These are phyloP conservation scores for Macrotis lagotis DNA, from an alignment of 2,113 vertebrate genomes.

Conservation along the genomic window DNA sequence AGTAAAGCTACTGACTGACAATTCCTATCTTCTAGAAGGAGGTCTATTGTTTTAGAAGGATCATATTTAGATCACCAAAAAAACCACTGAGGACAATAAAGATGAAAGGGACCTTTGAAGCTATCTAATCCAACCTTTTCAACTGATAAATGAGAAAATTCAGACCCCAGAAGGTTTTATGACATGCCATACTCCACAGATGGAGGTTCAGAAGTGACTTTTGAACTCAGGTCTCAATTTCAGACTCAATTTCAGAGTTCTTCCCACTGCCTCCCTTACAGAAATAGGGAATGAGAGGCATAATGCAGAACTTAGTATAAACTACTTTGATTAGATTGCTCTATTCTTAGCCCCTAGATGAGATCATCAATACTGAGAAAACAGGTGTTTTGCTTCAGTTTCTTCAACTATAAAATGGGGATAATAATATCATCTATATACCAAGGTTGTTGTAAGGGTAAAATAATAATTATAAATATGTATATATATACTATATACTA, in stretches of 20 bases:
- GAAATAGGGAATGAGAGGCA: not conserved
- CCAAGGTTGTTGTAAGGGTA: no score
- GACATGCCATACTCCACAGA: not conserved
- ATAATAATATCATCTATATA: no score
- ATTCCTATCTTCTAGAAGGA: constrained; percentile 9
- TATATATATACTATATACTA: no score
- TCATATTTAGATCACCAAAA: not conserved
- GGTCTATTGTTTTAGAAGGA: not conserved
- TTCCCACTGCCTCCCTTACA: not conserved
- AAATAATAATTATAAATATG: no score
- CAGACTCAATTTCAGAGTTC: not conserved
- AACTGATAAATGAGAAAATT: no score
- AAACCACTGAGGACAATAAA: not conserved
- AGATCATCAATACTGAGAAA: not conserved
- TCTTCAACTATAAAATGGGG: no score
- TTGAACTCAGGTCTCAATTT: not conserved
- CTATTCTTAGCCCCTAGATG: not conserved
- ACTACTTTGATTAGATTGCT: not conserved
- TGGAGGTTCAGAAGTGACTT: not conserved
- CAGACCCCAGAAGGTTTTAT: not conserved
- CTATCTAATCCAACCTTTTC: no score
- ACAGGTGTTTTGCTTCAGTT: not conserved
- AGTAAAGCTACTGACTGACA: not conserved
- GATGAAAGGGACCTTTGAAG: no score
- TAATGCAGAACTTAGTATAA: not conserved